A percentile compares a stretch with the other conserved stretches of the same genome.
Conservation (phyloP, 2,888 invertebrate genomes). For the Eilema sororculum region DNA sequence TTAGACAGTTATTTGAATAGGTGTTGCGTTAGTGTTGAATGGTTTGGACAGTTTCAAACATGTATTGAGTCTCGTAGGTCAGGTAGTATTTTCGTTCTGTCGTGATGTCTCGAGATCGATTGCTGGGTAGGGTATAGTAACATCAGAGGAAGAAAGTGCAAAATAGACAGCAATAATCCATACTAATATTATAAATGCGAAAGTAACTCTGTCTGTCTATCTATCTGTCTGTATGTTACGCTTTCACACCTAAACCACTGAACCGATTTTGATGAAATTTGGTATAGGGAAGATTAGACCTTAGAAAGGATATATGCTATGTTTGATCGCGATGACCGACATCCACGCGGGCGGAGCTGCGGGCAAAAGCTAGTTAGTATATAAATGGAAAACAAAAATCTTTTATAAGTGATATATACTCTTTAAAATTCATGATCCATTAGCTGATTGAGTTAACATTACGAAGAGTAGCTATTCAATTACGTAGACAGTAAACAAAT, state of each 20-base stretch:
- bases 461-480: neutral
- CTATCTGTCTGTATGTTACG: too few relatives aligned
- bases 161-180: neutral
- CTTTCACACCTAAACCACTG: too few relatives aligned
- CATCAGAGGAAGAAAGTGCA: neutral
- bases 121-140: neutral
- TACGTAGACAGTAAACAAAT: neutral
- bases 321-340: too few relatives aligned
- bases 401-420: neutral
- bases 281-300: too few relatives aligned
- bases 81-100: neutral
- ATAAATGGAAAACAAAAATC: neutral
- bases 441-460: constrained; percentile 1
- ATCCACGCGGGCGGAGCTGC: too few relatives aligned
- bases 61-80: neutral
- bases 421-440: neutral
- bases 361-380: too few relatives aligned
- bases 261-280: too few relatives aligned
- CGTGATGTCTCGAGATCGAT: neutral
- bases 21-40: neutral
- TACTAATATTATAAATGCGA: too few relatives aligned
- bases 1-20: constrained; percentile 8
- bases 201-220: too few relatives aligned
- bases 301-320: too few relatives aligned
- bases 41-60: neutral